Evolutionary conservation across 1,140 invertebrate species (phyloP), one percentile per base, ranked within the genome.

Genomic region (Ptiloglossa arizonensis): DNA sequence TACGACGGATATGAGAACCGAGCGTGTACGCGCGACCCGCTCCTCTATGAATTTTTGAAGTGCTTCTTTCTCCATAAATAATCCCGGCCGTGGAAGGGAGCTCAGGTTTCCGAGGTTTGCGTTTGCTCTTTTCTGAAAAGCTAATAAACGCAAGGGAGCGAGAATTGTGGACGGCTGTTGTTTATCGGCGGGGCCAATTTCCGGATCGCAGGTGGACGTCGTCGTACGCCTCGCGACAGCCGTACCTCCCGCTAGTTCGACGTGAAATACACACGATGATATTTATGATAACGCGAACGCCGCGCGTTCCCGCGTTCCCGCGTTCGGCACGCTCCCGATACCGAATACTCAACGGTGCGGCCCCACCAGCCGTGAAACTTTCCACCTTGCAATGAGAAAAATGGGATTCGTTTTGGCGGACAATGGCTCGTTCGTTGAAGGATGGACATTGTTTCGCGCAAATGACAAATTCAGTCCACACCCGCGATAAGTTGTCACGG

Each of bases 131-230:
- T 67, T 29, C 29, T 64, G 64, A 79, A 72, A 59, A 79, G 22
- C 32, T 52, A 35, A 52, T 50, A 67, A 76, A 67, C 41, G 44
- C 62, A 29, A n/a, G 35, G 24, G 59, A 48, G 27, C 13, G 24
- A 54, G 46, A 62, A 72, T 78, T 66, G 75, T 35, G 52, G 50
- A 46, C 60, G 41, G 24, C 67, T 44, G 44, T 66, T 67, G 78
- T 83, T 75, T 70, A 84, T 83, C 67, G 77, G 52, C 66, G 24
- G 60, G 66, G 67, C 72, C 81, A 84, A 84, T 84, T 84, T 83
- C 82, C 82, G 82, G 76, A 59, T 80, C 70, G 44, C 32, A 52
- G 76, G 57, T 63, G 59, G 48, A 78, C 50, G 80, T 46, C 41
- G 41, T 60, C 35, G 32, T 27, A 24, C 56, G 17, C 73, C 48